Conservation (phyloP, 2,888 invertebrate genomes). For the Acleris literana region DNA sequence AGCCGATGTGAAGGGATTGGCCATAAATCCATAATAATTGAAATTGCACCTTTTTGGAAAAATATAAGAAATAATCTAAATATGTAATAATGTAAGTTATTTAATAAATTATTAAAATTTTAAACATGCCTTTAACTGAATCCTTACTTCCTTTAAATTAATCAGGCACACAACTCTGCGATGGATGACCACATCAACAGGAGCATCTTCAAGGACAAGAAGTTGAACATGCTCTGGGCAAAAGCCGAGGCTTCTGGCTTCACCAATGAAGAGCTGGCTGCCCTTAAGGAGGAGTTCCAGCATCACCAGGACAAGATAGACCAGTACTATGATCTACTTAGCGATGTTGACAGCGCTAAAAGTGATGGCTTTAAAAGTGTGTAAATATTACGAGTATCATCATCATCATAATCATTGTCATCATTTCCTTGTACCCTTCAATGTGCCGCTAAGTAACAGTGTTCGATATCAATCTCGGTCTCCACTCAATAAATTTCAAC, state of each 20-base stretch:
- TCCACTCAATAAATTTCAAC: too few species aligned
- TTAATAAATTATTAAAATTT: too few species aligned
- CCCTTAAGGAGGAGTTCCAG: slow-evolving; percentile 93
- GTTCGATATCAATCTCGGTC: too few species aligned
- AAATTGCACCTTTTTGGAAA: too few species aligned
- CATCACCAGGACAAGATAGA: slow-evolving; percentile 97
- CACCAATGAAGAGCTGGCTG: slow-evolving; percentile 90
- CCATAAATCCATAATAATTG: too few species aligned
- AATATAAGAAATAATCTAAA: too few species aligned
- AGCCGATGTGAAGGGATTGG: too few species aligned
- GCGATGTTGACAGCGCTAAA: slow-evolving; percentile 85
- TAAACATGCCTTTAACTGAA: neutral
- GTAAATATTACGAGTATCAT: slow-evolving; percentile 46
- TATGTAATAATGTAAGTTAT: too few species aligned
- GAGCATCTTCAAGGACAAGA: slow-evolving; percentile 94
- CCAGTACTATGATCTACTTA: slow-evolving; percentile 91
- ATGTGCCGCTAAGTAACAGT: too few species aligned
- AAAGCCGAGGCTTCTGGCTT: slow-evolving; percentile 96
- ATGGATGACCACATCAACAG: slow-evolving; percentile 87
- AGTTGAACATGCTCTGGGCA: slow-evolving; percentile 93
- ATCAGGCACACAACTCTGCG: slow-evolving; percentile 66
- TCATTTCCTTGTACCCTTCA: too few species aligned
- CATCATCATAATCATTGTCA: neutral
- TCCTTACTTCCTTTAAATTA: neutral
- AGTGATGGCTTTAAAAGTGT: slow-evolving; percentile 87